Evolutionary conservation across 1,140 invertebrate genomes (phyloP).

Genomic region (Elymnias hypermnestra): DNA sequence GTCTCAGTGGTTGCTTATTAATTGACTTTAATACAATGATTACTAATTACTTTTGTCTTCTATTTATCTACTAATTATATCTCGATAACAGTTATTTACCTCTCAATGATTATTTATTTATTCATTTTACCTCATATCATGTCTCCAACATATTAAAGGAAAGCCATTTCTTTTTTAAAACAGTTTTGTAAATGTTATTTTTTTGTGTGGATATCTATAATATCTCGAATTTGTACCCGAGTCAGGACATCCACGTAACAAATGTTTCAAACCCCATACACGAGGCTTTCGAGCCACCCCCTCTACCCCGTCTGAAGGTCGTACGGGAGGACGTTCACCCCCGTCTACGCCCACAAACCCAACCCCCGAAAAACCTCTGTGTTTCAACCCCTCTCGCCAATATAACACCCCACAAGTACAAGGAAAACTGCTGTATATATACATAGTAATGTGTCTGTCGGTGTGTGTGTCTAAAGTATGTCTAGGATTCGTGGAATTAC

Average conservation of each 20-base stretch:
- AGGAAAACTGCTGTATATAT: neutral
- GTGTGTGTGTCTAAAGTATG: neutral
- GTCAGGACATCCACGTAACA: constrained; percentile 22
- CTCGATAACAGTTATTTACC: too few species aligned
- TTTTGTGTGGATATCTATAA: too few species aligned
- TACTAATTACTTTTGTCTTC: too few species aligned
- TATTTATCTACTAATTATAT: too few species aligned
- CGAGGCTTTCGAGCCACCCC: constrained; percentile 46
- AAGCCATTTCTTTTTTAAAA: too few species aligned
- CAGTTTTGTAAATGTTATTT: too few species aligned
- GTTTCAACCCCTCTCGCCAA: constrained; percentile 9
- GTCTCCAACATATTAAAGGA: too few species aligned
- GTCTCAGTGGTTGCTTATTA: too few species aligned
- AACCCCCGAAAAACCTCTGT: constrained; percentile 23
- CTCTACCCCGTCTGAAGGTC: constrained; percentile 59
- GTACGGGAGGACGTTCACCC: constrained; percentile 52
- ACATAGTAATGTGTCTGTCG: neutral
- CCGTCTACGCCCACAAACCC: constrained; percentile 27
- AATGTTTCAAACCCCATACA: constrained; percentile 15
- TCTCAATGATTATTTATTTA: too few species aligned
- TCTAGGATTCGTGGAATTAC: too few species aligned
- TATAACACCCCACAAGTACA: constrained; percentile 5
- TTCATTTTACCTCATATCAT: too few species aligned
- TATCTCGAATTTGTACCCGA: constrained; percentile 13
- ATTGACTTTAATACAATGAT: too few species aligned